Conservation (phyloP, 2,888 invertebrate genomes). For the Agonopterix heracliana region DNA sequence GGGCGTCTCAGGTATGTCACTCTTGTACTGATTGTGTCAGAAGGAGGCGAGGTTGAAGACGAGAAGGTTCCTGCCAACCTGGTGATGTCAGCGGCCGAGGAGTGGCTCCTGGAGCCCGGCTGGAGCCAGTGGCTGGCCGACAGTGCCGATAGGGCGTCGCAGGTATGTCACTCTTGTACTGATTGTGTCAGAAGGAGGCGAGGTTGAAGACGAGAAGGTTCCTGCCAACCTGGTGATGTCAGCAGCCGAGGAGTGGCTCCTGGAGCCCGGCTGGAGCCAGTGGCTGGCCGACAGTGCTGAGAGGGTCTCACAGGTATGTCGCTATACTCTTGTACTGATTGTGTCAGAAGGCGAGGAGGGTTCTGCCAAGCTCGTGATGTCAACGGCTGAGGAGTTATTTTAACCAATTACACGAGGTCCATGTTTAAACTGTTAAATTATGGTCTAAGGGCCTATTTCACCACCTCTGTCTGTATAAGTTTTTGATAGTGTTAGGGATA, state of each 20-base stretch:
- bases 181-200: neutral
- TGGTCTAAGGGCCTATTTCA: no score
- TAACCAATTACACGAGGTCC: no score
- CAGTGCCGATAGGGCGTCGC: no score
- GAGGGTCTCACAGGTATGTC: neutral
- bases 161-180: no score
- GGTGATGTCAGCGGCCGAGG: neutral
- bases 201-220: neutral
- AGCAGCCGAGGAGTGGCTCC: neutral
- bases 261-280: neutral
- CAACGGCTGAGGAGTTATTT: neutral
- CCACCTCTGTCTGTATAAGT: no score
- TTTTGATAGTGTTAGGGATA: no score
- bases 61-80: neutral
- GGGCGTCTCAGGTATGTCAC: no score
- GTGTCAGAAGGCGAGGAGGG: neutral
- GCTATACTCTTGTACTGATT: neutral
- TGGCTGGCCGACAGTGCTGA: slow-evolving; percentile 1
- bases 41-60: neutral
- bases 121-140: no score
- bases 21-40: neutral
- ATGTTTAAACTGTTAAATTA: no score
- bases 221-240: neutral
- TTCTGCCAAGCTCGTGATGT: neutral
- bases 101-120: no score